A percentile compares a stretch with the other conserved stretches of the same genome.
These are phyloP conservation scores for Escarpia spicata DNA, from an alignment of 2,888 invertebrate genomes.

Conservation along the genomic window DNA sequence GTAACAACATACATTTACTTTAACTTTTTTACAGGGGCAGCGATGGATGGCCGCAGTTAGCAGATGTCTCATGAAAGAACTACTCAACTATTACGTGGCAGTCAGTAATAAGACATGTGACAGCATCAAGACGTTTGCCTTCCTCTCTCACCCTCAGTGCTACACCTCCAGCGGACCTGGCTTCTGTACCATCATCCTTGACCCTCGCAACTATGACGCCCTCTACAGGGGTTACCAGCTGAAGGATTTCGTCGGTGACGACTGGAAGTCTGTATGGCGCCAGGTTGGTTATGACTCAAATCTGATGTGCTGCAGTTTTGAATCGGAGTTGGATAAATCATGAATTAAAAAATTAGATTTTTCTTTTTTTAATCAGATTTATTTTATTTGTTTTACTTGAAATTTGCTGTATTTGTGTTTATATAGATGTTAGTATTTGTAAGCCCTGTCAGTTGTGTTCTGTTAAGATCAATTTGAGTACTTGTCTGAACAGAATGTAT, in stretches of 20 bases:
- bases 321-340: too few relatives aligned
- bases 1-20: too few relatives aligned
- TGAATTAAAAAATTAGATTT: too few relatives aligned
- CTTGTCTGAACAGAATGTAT: too few relatives aligned
- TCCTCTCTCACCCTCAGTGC: slow-evolving; percentile 8
- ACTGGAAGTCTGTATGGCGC: not conserved
- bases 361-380: too few relatives aligned
- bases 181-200: not conserved
- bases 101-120: not conserved
- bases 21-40: not conserved
- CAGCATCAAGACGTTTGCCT: slow-evolving; percentile 6
- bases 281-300: not conserved
- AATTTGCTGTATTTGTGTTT: too few relatives aligned
- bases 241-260: not conserved
- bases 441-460: too few relatives aligned
- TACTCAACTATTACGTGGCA: not conserved
- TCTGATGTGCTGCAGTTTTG: too few relatives aligned
- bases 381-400: too few relatives aligned
- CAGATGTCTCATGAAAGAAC: not conserved
- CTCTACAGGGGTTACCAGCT: not conserved
- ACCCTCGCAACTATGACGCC: not conserved
- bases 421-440: too few relatives aligned
- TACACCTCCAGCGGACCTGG: not conserved
- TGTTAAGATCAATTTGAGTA: too few relatives aligned
- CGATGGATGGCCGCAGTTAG: not conserved